Conservation (phyloP, 2,113 vertebrate genomes). For the Amblyopsis rosae region DNA sequence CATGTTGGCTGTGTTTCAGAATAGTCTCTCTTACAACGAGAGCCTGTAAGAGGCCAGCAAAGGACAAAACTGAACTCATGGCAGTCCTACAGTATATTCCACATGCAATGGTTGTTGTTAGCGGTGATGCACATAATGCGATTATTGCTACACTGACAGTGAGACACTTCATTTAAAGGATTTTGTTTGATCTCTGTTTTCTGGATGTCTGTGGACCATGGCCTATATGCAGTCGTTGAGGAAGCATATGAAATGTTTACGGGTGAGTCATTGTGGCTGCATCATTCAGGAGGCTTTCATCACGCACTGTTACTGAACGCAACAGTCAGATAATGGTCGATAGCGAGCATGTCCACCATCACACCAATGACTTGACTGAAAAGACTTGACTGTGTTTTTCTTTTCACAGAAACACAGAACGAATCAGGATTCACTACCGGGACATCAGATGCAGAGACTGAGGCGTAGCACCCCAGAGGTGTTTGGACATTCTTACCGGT, state of each 20-base stretch:
- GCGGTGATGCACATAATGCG: no score
- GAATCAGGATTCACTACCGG: neutral
- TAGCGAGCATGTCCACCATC: no score
- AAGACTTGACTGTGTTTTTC: neutral
- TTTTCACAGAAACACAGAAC: neutral
- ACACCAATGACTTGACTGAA: neutral
- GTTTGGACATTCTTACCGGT: neutral
- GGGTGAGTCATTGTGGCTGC: neutral
- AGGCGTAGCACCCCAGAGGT: neutral
- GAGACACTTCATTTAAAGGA: neutral
- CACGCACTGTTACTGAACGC: no score
- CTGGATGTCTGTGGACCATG: neutral
- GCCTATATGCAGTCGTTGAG: neutral
- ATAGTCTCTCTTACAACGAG: neutral
- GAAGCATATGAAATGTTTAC: neutral
- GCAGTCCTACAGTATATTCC: no score
- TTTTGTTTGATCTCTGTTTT: neutral
- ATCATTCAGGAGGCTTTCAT: no score
- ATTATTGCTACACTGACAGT: no score
- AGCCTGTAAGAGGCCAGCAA: conserved; percentile 3
- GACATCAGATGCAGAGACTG: conserved; percentile 7
- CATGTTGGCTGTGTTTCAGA: neutral
- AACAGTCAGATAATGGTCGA: no score
- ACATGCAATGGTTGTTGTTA: no score
- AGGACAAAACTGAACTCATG: no score